phyloP scores from a whole-genome alignment of 2,113 vertebrate genomes.

The Lophura nycthemera region DNA sequence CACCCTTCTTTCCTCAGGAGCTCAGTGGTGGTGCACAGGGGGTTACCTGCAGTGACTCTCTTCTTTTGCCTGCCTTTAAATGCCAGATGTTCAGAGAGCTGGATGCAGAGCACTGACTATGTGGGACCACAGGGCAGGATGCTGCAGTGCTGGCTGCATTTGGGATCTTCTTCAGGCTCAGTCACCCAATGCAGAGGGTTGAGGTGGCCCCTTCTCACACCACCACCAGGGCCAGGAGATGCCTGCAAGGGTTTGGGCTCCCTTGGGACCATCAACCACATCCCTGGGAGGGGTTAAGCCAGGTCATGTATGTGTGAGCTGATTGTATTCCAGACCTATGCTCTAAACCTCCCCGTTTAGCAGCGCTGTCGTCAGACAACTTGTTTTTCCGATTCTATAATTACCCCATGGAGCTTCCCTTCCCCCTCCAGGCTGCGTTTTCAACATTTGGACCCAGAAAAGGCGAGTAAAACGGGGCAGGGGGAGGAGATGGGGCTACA shows the following conservation, averaged over 20 bases:
- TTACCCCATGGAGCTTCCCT: slow-evolving; percentile 54
- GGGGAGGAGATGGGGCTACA: background rate
- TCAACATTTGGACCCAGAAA: slow-evolving; percentile 52
- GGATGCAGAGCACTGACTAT: background rate
- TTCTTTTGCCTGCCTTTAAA: background rate
- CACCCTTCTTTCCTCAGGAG: background rate
- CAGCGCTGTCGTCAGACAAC: slow-evolving; percentile 68
- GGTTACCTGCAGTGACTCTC: background rate
- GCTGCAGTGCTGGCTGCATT: background rate
- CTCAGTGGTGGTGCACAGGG: background rate
- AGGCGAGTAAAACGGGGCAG: background rate
- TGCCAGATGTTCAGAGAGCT: background rate
- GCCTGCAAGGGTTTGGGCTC: background rate
- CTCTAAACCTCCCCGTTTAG: slow-evolving; percentile 72
- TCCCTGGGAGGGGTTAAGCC: slow-evolving; percentile 60
- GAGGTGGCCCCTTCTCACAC: background rate
- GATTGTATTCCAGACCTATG: slow-evolving; percentile 73
- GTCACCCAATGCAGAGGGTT: rapidly evolving
- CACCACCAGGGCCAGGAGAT: background rate
- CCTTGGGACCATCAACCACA: background rate
- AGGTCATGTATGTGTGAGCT: slow-evolving; percentile 49
- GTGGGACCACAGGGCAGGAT: background rate
- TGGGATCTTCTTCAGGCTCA: background rate
- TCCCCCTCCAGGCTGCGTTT: background rate
- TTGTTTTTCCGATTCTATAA: slow-evolving; percentile 75